Base-by-base conservation (phyloP, 2,797 vertebrate species). In the Phoxinus dragarum region DNA sequence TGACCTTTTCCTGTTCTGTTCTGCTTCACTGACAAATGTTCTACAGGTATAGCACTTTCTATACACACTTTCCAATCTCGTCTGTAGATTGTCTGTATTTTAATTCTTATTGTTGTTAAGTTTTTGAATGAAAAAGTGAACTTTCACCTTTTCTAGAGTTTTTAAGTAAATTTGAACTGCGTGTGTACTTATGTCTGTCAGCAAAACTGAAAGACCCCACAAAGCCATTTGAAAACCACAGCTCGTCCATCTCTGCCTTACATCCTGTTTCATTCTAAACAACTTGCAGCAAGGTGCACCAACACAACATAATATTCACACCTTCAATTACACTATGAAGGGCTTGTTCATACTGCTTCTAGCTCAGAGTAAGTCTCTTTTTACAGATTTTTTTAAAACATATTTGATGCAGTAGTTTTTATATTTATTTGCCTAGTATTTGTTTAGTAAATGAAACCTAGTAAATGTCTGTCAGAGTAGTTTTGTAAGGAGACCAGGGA, bases 301-400 rank as follows among this genome's bases (percentile, higher is more conserved):
- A 47, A 27, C 12, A 27, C 12, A 38, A 56, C 36, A 36, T 6
- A 61, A 3, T n/a, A 36, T 1, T 38, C 19, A 61, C 44, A 17
- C 21, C 12, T 12, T 34, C 1, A 19, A n/a, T 61, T 16, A 4
- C 49, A 40, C 4, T 31, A 94, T 95, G 93, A 92, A 81, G 87
- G 49, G 69, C 6, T 16, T 91, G 2, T 89, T 34, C 78, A 14
- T 94, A 6, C 6, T 91, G 82, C 75, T 93, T 34, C 72, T 94
- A 12, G 86, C 91, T 47, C 89, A 87, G 11, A 91, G 94, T 94
- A 80, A 94, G 93, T 89, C 0, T 44, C 0, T n/a, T 79, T 42
- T 81, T 17, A 52, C 74, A 80, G 40, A 49, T 1, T 23, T 49
- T 38, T 67, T 9, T 0, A 11, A 44, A 44, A 1, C 42, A 84